Evolutionary conservation across 2,113 vertebrate genomes (phyloP).

Genomic region (Pipa parva): DNA sequence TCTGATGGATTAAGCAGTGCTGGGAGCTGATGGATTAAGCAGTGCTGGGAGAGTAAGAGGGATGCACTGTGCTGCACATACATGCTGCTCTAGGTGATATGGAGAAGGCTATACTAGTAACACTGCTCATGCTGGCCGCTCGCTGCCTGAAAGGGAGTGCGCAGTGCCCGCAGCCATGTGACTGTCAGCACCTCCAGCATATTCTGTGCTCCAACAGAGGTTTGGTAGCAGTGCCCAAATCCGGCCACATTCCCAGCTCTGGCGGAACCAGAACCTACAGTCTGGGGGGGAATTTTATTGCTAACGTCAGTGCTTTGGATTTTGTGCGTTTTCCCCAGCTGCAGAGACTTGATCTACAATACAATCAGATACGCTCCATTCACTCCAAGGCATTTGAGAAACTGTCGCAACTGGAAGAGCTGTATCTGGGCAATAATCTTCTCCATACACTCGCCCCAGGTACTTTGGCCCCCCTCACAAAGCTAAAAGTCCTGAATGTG

Average conservation of each 20-base stretch:
- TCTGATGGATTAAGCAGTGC: no score
- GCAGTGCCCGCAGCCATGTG: conserved; percentile 83
- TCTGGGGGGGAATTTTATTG: conserved; percentile 89
- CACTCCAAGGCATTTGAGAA: conserved; percentile 84
- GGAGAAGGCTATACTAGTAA: conserved; percentile 14
- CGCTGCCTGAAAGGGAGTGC: conserved; percentile 56
- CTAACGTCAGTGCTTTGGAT: conserved; percentile 80
- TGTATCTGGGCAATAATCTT: conserved; percentile 90
- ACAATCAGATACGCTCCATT: conserved; percentile 80
- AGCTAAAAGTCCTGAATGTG: conserved; percentile 77
- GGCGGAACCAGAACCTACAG: conserved; percentile 66
- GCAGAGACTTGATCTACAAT: conserved; percentile 83
- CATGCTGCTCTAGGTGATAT: conserved; percentile 26
- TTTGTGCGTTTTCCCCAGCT: conserved; percentile 75
- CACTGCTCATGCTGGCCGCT: conserved; percentile 54
- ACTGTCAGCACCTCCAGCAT: conserved; percentile 85
- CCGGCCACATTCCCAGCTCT: conserved; percentile 62
- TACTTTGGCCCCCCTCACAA: conserved; percentile 73
- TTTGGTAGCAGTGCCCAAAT: conserved; percentile 73
- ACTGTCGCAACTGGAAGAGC: conserved; percentile 77
- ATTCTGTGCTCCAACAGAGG: conserved; percentile 89
- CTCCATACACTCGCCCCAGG: conserved; percentile 67
- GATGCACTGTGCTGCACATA: no score
- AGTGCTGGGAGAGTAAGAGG: no score
- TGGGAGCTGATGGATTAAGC: no score